Evolutionary conservation across 2,797 vertebrate genomes (phyloP).

Genomic region (Mastacembelus armatus): DNA sequence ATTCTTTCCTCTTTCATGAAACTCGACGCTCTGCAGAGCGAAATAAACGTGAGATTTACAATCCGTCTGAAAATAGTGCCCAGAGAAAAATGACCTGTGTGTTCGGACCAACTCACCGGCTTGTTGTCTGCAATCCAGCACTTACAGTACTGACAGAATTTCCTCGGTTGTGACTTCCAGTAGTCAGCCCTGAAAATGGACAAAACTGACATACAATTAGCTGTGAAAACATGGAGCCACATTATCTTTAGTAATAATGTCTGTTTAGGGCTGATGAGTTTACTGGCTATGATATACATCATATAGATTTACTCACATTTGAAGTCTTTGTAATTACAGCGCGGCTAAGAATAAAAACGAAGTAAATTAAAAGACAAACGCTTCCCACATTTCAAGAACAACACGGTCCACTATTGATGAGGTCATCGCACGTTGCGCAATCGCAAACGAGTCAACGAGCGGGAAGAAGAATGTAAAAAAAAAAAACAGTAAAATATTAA

Average conservation of each 20-base stretch:
- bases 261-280: neutral
- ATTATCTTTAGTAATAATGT: constrained; percentile 21
- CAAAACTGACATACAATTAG: neutral
- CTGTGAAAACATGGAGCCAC: neutral
- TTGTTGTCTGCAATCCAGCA: constrained; percentile 99
- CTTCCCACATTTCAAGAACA: constrained; percentile 57
- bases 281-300: accelerated
- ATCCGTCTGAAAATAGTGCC: no score
- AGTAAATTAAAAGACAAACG: neutral
- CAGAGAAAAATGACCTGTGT: neutral
- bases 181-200: constrained; percentile 91
- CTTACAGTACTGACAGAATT: constrained; percentile 99
- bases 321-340: neutral
- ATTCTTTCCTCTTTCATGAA: constrained; percentile 98
- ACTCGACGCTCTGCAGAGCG: constrained; percentile 91
- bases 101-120: constrained; percentile 84
- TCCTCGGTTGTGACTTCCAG: constrained; percentile 99
- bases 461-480: neutral
- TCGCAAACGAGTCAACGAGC: neutral
- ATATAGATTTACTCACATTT: constrained; percentile 67
- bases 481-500: neutral
- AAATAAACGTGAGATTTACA: constrained; percentile 37
- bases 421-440: constrained; percentile 29
- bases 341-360: neutral
- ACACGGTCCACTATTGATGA: constrained; percentile 64